phyloP scores from a whole-genome alignment of 2,113 vertebrate genomes.

The Chlorocebus sabaeus region DNA sequence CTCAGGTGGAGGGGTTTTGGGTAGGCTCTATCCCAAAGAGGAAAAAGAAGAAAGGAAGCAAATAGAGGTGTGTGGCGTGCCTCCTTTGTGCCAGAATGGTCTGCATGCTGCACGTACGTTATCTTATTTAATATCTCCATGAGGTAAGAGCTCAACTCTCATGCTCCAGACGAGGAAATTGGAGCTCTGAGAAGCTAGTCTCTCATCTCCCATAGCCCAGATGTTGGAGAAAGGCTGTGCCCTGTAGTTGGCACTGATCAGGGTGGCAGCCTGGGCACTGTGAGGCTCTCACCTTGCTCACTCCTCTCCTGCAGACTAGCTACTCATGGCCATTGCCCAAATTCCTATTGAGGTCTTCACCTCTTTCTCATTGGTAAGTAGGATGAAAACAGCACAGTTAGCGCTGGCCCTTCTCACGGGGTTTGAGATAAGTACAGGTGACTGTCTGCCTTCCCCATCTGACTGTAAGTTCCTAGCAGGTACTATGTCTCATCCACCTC shows the following conservation, averaged over 20 bases:
- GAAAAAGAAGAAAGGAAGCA: background rate
- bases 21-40: background rate
- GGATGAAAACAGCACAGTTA: background rate
- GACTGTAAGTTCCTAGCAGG: background rate
- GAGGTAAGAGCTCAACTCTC: background rate
- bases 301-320: background rate
- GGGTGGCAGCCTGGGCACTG: accelerated
- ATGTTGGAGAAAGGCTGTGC: background rate
- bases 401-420: background rate
- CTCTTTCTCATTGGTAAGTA: background rate
- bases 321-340: accelerated
- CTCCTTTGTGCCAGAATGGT: background rate
- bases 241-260: background rate
- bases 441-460: background rate
- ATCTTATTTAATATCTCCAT: background rate
- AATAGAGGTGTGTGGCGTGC: accelerated
- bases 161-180: background rate
- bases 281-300: background rate
- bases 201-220: background rate
- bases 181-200: background rate
- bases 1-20: background rate
- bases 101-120: accelerated
- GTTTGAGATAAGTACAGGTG: background rate
- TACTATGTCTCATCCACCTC: background rate
- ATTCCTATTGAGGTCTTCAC: background rate